Conservation (phyloP, 2,797 vertebrate species). For the Malurus splendens region DNA sequence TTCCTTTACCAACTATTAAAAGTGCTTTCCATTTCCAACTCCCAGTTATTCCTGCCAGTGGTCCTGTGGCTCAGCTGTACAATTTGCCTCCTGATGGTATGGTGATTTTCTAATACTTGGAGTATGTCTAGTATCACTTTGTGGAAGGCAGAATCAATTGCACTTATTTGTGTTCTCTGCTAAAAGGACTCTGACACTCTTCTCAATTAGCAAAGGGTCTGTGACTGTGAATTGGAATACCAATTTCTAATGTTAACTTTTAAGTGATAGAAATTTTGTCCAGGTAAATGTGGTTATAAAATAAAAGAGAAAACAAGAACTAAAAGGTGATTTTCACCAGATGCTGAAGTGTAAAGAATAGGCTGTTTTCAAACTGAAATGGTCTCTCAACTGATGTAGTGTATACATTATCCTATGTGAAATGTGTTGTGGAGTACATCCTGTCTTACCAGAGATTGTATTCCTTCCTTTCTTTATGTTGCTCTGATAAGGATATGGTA, state of each 20-base stretch:
- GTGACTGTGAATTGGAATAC: neutral
- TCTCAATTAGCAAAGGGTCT: neutral
- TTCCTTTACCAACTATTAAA: constrained; percentile 93
- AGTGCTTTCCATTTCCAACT: constrained; percentile 87
- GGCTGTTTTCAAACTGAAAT: neutral
- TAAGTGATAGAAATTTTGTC: neutral
- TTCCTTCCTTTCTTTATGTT: neutral
- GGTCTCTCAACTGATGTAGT: neutral
- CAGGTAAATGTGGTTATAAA: neutral
- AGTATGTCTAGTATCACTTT: neutral
- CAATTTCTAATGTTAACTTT: neutral
- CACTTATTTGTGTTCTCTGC: neutral
- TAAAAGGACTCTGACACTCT: neutral
- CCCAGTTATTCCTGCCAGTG: constrained; percentile 81
- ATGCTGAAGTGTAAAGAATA: neutral
- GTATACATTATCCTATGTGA: rapidly evolving
- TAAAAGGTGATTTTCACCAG: neutral
- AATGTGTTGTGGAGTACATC: neutral
- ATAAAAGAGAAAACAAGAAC: neutral
- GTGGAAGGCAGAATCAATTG: neutral
- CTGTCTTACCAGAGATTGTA: neutral
- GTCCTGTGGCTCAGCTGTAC: constrained; percentile 91
- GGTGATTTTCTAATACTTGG: neutral
- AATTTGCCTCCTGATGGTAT: constrained; percentile 88
- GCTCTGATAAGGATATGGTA: neutral